Percentiles rank a stretch among this genome's conserved stretches.
These are phyloP conservation scores for Hephaestus fuliginosus DNA, from an alignment of 2,797 vertebrate species.

Conservation along the genomic window DNA sequence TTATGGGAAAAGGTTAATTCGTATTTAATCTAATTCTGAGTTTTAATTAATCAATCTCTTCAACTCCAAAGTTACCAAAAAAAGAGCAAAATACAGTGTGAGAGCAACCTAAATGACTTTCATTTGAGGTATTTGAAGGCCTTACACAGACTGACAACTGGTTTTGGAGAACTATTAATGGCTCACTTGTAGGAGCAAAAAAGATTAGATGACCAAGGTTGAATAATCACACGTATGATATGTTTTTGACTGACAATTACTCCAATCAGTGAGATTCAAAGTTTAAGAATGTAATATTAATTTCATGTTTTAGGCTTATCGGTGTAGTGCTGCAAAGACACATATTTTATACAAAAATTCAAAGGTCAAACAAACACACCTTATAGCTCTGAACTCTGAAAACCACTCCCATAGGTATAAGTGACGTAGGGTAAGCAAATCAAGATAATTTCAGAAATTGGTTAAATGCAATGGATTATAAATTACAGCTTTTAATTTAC, in stretches of 20 bases:
- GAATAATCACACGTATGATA: slow-evolving; percentile 21
- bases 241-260: slow-evolving; percentile 37
- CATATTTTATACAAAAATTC: slow-evolving; percentile 1
- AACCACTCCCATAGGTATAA: slow-evolving; percentile 68
- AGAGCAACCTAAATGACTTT: not conserved
- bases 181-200: slow-evolving; percentile 18
- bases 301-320: slow-evolving; percentile 40
- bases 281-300: slow-evolving; percentile 50
- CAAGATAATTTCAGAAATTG: slow-evolving; percentile 8
- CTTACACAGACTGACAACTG: not conserved
- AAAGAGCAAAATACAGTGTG: not conserved
- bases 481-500: slow-evolving; percentile 19
- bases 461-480: slow-evolving; percentile 13
- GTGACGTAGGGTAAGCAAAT: not conserved
- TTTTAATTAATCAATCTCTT: not conserved
- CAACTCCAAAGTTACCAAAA: not conserved
- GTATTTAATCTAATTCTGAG: not conserved
- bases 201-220: slow-evolving; percentile 2
- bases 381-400: slow-evolving; percentile 53
- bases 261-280: slow-evolving; percentile 46
- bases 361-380: slow-evolving; percentile 11
- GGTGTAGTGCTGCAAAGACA: slow-evolving; percentile 37
- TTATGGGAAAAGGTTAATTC: slow-evolving; percentile 1
- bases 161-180: not conserved
- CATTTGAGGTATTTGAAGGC: not conserved